Evolutionary conservation across 2,888 invertebrate genomes (phyloP).

Genomic region (Hydriomena furcata): DNA sequence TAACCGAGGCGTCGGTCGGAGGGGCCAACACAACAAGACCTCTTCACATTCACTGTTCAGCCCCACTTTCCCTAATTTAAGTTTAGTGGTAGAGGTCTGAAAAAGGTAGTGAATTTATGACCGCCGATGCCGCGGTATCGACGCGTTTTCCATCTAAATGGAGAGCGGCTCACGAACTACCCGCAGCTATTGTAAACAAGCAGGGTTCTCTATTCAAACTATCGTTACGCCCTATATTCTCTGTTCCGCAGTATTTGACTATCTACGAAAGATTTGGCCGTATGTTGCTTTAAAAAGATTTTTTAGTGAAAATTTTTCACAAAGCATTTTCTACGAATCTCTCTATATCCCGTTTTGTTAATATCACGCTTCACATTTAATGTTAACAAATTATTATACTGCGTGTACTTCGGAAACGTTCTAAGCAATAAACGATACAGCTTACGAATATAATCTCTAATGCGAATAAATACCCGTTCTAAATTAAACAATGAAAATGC

Average conservation of each 20-base stretch:
- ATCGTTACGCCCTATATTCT: constrained; percentile 70
- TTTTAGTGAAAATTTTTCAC: constrained; percentile 49
- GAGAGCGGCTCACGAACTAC: constrained; percentile 77
- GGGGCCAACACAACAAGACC: constrained; percentile 58
- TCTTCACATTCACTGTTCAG: constrained; percentile 48
- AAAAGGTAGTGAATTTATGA: constrained; percentile 57
- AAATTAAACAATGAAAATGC: constrained; percentile 58
- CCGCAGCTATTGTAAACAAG: constrained; percentile 80
- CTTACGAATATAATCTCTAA: constrained; percentile 31
- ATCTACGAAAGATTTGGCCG: constrained; percentile 61
- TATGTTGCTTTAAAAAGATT: no score
- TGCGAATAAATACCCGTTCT: constrained; percentile 43
- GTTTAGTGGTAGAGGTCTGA: constrained; percentile 49
- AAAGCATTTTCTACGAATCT: no score
- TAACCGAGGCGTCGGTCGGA: constrained; percentile 64
- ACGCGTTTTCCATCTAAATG: constrained; percentile 75
- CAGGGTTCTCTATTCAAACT: constrained; percentile 75
- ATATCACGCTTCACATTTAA: no score
- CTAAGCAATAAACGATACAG: constrained; percentile 25
- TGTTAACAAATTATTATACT: no score
- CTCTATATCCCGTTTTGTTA: no score
- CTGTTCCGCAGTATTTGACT: constrained; percentile 64
- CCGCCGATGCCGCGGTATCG: constrained; percentile 66
- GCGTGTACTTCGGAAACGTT: constrained; percentile 23
- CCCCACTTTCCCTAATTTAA: constrained; percentile 41